Percentiles rank a stretch among this genome's conserved stretches.
phyloP scores from a whole-genome alignment of 92 coral and sea anemone genomes.

The Epizoanthus ramosus region DNA sequence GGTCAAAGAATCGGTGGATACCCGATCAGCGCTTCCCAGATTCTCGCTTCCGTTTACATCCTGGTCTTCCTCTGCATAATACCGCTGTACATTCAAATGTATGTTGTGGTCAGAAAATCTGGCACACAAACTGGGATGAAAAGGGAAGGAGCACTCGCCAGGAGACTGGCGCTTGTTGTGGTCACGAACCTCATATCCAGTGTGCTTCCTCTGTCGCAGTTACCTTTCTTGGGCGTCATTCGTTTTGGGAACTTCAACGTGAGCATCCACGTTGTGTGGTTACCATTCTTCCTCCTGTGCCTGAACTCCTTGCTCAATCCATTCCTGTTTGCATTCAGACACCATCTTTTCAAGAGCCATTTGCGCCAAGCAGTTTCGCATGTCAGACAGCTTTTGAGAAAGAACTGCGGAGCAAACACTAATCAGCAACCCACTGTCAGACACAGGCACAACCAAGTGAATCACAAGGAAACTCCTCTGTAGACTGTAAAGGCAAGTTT shows the following conservation, averaged over 20 bases:
- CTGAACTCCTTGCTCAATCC: slow-evolving; percentile 1
- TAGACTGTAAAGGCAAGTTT: too few species aligned
- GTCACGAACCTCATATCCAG: slow-evolving; percentile 12
- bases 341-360: slow-evolving; percentile 10
- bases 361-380: not conserved
- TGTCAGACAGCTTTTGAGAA: too few species aligned
- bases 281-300: slow-evolving; percentile 12
- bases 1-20: too few species aligned
- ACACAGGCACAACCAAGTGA: too few species aligned
- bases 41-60: not conserved
- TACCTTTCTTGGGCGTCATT: slow-evolving; percentile 14
- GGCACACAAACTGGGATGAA: slow-evolving; percentile 10
- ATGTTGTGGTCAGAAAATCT: slow-evolving; percentile 16
- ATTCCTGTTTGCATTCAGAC: slow-evolving; percentile 38
- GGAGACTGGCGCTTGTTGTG: slow-evolving; percentile 8
- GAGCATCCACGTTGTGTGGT: not conserved
- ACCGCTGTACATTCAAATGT: slow-evolving; percentile 16
- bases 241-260: too few species aligned
- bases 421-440: too few species aligned
- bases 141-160: slow-evolving; percentile 11
- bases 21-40: not conserved
- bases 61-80: slow-evolving; percentile 6
- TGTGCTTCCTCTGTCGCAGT: slow-evolving; percentile 9
- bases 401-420: too few species aligned
- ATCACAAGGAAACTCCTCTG: too few species aligned